These are phyloP conservation scores for Marmota flaviventris DNA, from an alignment of 2,113 vertebrate species.

Conservation along the genomic window DNA sequence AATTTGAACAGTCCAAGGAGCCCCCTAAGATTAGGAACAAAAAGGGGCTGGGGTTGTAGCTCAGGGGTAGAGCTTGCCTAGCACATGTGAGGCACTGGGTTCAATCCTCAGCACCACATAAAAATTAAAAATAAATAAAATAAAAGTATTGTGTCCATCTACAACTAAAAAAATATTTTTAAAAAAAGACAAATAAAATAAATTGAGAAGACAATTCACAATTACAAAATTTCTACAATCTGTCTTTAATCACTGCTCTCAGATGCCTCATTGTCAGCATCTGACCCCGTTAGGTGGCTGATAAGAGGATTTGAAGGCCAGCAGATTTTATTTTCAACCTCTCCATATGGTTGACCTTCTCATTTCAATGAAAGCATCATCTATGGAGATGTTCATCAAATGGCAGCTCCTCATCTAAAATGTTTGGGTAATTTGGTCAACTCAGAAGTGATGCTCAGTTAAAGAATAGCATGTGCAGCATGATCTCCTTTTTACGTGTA, in stretches of 20 bases:
- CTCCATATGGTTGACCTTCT: conserved; percentile 80
- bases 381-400: conserved; percentile 73
- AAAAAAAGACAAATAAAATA: conserved; percentile 40
- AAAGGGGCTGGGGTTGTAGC: too few relatives aligned
- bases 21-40: conserved; percentile 55
- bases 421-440: conserved; percentile 77
- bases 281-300: conserved; percentile 76
- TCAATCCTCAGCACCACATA: too few relatives aligned
- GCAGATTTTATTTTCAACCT: conserved; percentile 83
- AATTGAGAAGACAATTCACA: conserved; percentile 66
- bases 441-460: conserved; percentile 75
- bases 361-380: conserved; percentile 71
- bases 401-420: conserved; percentile 69
- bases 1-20: conserved; percentile 28
- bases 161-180: too few relatives aligned
- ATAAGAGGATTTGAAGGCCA: conserved; percentile 80
- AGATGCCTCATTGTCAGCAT: conserved; percentile 70
- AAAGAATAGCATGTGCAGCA: conserved; percentile 57
- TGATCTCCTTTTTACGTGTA: conserved; percentile 49
- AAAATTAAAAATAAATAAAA: too few relatives aligned
- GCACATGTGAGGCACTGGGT: too few relatives aligned
- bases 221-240: conserved; percentile 62
- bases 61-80: too few relatives aligned
- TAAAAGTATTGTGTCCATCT: too few relatives aligned
- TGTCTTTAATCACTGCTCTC: conserved; percentile 64